A percentile compares a stretch with the other conserved stretches of the same genome.
Conservation (phyloP, 2,888 invertebrate species). For the Cheilosia impressa region DNA sequence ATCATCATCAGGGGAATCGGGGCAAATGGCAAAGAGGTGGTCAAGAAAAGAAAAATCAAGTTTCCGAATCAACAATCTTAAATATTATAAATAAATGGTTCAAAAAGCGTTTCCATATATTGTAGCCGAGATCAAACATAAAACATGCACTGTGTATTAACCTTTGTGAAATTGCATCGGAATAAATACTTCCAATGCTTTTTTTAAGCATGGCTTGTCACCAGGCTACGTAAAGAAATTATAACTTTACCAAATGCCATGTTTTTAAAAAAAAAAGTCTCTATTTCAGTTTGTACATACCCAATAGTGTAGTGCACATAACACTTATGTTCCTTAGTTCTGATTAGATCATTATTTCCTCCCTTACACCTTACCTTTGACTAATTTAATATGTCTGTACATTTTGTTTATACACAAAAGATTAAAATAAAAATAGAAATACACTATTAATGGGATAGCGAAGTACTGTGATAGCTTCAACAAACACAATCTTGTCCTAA, state of each 20-base stretch:
- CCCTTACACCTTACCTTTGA: conserved; percentile 7
- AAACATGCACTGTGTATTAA: no score
- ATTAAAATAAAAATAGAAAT: conserved; percentile 45
- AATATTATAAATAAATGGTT: no score
- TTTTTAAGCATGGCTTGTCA: background rate
- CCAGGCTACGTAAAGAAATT: background rate
- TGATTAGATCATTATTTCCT: conserved; percentile 21
- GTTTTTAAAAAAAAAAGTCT: background rate
- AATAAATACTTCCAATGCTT: no score
- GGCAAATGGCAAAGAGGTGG: no score
- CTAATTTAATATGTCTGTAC: conserved; percentile 18
- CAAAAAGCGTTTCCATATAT: no score
- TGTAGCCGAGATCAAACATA: no score
- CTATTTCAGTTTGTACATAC: conserved; percentile 37
- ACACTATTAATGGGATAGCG: conserved; percentile 76
- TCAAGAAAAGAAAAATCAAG: no score
- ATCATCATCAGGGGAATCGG: no score
- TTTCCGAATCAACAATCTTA: no score
- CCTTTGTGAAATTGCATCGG: no score
- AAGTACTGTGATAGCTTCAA: conserved; percentile 82
- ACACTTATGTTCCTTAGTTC: conserved; percentile 45
- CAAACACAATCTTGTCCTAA: conserved; percentile 72
- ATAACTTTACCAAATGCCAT: background rate
- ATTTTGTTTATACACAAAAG: conserved; percentile 41
- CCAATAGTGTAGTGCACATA: conserved; percentile 20